A percentile compares a stretch with the other conserved stretches of the same genome.
Conservation (phyloP, 1,140 invertebrate species). For the Zaprionus capensis region DNA sequence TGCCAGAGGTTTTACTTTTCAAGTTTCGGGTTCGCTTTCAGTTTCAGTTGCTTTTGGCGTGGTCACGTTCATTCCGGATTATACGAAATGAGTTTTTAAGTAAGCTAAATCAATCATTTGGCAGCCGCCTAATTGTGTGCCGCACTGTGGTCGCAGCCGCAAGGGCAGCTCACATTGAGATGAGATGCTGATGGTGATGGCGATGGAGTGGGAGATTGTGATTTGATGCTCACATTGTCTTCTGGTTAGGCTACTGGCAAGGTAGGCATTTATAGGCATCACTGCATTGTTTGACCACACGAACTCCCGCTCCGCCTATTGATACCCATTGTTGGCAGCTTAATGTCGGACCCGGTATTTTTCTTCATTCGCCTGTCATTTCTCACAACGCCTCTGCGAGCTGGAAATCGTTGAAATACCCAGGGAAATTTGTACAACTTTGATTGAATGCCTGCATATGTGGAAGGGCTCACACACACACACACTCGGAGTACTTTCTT, state of each 20-base stretch:
- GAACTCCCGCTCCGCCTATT: conserved; percentile 59
- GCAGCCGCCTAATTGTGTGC: conserved; percentile 64
- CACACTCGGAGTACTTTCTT: neutral
- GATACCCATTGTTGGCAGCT: conserved; percentile 50
- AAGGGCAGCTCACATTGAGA: conserved; percentile 19
- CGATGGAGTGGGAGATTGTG: conserved; percentile 17
- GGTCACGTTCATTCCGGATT: conserved; percentile 62
- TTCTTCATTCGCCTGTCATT: conserved; percentile 29
- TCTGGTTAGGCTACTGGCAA: conserved; percentile 50
- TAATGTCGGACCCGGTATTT: conserved; percentile 57
- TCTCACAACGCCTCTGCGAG: conserved; percentile 27
- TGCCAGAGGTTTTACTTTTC: conserved; percentile 22
- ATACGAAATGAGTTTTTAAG: conserved; percentile 75
- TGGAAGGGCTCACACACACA: conserved; percentile 30
- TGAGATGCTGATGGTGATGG: neutral
- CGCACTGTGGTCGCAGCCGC: conserved; percentile 50
- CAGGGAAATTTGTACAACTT: conserved; percentile 41
- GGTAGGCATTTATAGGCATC: conserved; percentile 22
- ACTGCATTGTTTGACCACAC: conserved; percentile 42
- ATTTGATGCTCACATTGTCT: conserved; percentile 52
- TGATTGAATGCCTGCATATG: conserved; percentile 45
- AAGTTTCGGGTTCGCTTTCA: conserved; percentile 19
- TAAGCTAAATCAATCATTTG: conserved; percentile 80
- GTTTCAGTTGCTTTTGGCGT: conserved; percentile 43
- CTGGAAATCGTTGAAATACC: conserved; percentile 37